These are phyloP conservation scores for Acleris holmiana DNA, from an alignment of 2,888 invertebrate genomes.

Conservation along the genomic window DNA sequence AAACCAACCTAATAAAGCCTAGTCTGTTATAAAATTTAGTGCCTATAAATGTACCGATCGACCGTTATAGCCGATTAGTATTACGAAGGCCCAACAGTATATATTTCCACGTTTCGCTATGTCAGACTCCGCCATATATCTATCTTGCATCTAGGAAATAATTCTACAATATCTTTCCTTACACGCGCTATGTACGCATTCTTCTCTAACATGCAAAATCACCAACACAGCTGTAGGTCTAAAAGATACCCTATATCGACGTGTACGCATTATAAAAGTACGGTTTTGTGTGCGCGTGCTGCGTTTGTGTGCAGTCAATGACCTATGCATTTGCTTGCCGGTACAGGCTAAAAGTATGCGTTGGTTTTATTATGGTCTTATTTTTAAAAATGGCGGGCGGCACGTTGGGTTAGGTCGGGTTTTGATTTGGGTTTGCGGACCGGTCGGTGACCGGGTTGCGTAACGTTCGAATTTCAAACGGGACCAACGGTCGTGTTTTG, in stretches of 20 bases:
- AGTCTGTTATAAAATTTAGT: slow-evolving; percentile 74
- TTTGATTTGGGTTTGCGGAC: slow-evolving; percentile 52
- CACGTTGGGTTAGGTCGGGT: slow-evolving; percentile 79
- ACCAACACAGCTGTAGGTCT: slow-evolving; percentile 68
- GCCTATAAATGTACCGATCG: slow-evolving; percentile 68
- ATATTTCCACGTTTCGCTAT: slow-evolving; percentile 49
- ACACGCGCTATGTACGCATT: slow-evolving; percentile 79
- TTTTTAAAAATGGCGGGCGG: slow-evolving; percentile 80
- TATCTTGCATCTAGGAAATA: slow-evolving; percentile 78
- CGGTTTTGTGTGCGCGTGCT: slow-evolving; percentile 51
- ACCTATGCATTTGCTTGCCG: slow-evolving; percentile 81
- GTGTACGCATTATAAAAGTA: slow-evolving; percentile 40
- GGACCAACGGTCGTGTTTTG: slow-evolving; percentile 42
- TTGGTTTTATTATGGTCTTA: slow-evolving; percentile 83
- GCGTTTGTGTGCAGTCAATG: slow-evolving; percentile 70
- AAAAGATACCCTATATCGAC: slow-evolving; percentile 51
- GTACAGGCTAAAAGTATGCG: slow-evolving; percentile 84
- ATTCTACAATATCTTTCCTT: slow-evolving; percentile 82
- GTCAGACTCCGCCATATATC: slow-evolving; percentile 49
- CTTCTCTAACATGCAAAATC: slow-evolving; percentile 82
- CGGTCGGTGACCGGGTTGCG: slow-evolving; percentile 39
- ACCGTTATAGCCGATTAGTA: slow-evolving; percentile 68
- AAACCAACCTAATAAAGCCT: slow-evolving; percentile 66
- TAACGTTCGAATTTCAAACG: slow-evolving; percentile 43
- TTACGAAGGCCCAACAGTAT: slow-evolving; percentile 47